Conservation (phyloP, 1,140 invertebrate species). For the Euschistus heros region DNA sequence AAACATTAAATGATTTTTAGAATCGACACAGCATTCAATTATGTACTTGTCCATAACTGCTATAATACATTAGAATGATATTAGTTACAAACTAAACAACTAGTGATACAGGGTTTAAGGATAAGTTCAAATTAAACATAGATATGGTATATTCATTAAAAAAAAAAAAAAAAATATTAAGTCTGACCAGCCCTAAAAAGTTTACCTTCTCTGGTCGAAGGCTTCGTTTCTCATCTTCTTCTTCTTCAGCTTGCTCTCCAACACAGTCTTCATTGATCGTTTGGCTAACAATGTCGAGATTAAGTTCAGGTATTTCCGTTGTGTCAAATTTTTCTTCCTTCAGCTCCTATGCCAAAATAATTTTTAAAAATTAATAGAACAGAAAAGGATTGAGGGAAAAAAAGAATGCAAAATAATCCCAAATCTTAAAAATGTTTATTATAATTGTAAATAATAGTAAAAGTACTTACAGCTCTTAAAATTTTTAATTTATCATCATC, state of each 20-base stretch:
- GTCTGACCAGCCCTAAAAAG: not conserved
- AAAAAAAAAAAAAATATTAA: not conserved
- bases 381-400: no score
- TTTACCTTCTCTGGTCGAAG: constrained; percentile 12
- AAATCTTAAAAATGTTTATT: no score
- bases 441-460: not conserved
- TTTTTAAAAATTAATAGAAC: no score
- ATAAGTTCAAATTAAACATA: not conserved
- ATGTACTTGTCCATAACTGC: not conserved
- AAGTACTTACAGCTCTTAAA: constrained; percentile 9
- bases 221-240: constrained; percentile 14
- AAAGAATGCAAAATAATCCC: no score
- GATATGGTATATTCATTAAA: not conserved
- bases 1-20: not conserved
- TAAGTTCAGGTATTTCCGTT: not conserved
- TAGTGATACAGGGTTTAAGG: not conserved
- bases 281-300: constrained; percentile 11
- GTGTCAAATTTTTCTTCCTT: not conserved
- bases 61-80: not conserved
- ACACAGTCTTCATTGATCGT: constrained; percentile 24
- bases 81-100: not conserved
- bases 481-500: constrained; percentile 9
- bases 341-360: not conserved
- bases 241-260: constrained; percentile 23
- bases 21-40: not conserved